phyloP scores from a whole-genome alignment of 2,797 vertebrate species.

The Acestrorhynchus altus region DNA sequence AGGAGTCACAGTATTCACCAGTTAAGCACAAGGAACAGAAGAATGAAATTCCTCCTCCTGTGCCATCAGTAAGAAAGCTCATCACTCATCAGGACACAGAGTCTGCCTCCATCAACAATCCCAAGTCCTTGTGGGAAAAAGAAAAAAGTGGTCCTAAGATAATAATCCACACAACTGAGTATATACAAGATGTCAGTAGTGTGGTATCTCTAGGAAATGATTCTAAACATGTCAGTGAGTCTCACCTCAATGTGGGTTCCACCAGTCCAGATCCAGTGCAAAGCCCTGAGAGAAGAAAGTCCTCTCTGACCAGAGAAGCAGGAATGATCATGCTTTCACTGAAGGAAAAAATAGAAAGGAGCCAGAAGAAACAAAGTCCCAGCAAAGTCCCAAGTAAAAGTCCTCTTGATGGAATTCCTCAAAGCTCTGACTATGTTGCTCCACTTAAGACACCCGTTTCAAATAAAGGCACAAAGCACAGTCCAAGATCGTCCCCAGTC shows the following conservation, averaged over 20 bases:
- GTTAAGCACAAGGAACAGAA: slow-evolving; percentile 8
- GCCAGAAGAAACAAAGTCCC: slow-evolving; percentile 18
- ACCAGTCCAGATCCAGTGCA: slow-evolving; percentile 7
- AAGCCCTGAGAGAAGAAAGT: slow-evolving; percentile 5
- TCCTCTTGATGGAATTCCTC: slow-evolving; percentile 10
- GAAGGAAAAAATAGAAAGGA: slow-evolving; percentile 26
- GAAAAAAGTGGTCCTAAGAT: slow-evolving; percentile 56
- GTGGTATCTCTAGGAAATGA: slow-evolving; percentile 14
- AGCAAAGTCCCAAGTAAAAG: slow-evolving; percentile 18
- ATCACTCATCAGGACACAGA: slow-evolving; percentile 58
- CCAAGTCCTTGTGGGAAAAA: slow-evolving; percentile 67
- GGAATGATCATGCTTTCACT: neutral
- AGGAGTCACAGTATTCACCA: neutral
- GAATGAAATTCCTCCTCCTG: slow-evolving; percentile 20
- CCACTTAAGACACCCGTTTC: slow-evolving; percentile 17
- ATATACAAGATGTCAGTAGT: slow-evolving; percentile 9
- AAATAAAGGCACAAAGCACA: slow-evolving; percentile 30
- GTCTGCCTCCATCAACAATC: slow-evolving; percentile 51
- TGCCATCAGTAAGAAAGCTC: slow-evolving; percentile 34
- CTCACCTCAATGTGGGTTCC: slow-evolving; percentile 6
- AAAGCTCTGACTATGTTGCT: slow-evolving; percentile 7
- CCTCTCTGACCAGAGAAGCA: slow-evolving; percentile 20
- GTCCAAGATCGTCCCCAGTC: slow-evolving; percentile 31
- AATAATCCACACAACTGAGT: slow-evolving; percentile 43
- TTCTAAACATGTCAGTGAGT: slow-evolving; percentile 10